Percentiles rank a stretch among this genome's conserved stretches.
phyloP scores from a whole-genome alignment of 1,140 invertebrate species.

The Monomorium pharaonis region DNA sequence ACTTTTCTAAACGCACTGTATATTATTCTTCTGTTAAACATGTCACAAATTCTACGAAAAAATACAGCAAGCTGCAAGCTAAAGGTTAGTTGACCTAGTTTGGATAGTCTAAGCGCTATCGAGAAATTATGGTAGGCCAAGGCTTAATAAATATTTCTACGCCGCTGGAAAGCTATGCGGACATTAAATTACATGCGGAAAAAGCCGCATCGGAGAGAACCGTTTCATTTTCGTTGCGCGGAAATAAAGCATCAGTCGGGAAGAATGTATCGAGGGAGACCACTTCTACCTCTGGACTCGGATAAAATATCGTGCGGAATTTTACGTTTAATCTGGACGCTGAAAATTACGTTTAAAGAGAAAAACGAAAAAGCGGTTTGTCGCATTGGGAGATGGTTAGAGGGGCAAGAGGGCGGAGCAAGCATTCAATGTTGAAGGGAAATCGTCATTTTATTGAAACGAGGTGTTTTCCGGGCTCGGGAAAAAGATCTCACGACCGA shows the following conservation, averaged over 20 bases:
- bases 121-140: conserved; percentile 8
- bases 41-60: background rate
- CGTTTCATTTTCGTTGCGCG: conserved; percentile 13
- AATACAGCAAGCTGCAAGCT: background rate
- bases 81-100: conserved; percentile 2
- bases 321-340: conserved; percentile 44
- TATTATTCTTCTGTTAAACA: background rate
- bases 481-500: conserved; percentile 21
- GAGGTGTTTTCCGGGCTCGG: conserved; percentile 20
- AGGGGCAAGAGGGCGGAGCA: background rate
- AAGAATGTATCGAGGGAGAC: conserved; percentile 19
- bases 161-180: background rate
- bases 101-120: background rate
- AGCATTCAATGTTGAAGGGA: conserved; percentile 21
- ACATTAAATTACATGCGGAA: conserved; percentile 31
- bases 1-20: no score
- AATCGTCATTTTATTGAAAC: conserved; percentile 55
- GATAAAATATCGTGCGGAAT: conserved; percentile 19
- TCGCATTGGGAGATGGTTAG: background rate
- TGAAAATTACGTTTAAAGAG: conserved; percentile 28
- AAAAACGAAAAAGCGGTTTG: conserved; percentile 21
- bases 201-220: background rate
- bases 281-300: background rate
- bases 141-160: conserved; percentile 35
- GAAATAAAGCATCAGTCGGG: conserved; percentile 24